Conservation (phyloP, 1,140 invertebrate genomes). For the Pinna nobilis region DNA sequence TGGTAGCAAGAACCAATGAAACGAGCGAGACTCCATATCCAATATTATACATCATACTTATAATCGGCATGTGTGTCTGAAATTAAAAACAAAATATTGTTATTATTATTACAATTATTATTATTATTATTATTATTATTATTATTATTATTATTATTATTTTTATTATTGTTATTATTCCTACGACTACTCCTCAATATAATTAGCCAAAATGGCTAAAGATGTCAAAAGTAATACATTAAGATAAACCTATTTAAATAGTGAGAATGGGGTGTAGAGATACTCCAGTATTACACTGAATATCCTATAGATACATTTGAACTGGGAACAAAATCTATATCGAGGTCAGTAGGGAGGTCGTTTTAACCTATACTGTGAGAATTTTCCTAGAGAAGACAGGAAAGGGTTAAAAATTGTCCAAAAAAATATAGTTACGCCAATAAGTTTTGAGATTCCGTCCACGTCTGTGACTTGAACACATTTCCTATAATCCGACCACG, state of each 20-base stretch:
- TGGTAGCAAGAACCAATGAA: slow-evolving; percentile 53
- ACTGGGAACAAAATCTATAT: no score
- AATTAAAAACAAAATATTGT: slow-evolving; percentile 25
- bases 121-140: neutral
- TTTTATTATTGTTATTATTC: neutral
- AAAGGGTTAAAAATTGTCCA: neutral
- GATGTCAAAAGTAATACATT: no score
- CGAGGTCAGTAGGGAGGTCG: no score
- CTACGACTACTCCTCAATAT: neutral
- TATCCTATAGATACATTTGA: no score
- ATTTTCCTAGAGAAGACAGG: no score
- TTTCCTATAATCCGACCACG: slow-evolving; percentile 49
- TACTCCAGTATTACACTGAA: no score
- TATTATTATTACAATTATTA: neutral
- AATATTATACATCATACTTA: slow-evolving; percentile 61
- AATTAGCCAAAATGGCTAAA: no score
- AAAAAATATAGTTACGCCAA: neutral
- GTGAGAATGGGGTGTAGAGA: no score
- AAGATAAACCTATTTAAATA: no score
- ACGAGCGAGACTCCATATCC: slow-evolving; percentile 67
- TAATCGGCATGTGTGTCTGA: slow-evolving; percentile 60
- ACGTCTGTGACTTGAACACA: slow-evolving; percentile 19
- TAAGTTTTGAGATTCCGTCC: slow-evolving; percentile 16
- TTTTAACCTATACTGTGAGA: no score
- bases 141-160: neutral